phyloP scores from a whole-genome alignment of 1,140 invertebrate species.

The Centruroides sculpturatus region DNA sequence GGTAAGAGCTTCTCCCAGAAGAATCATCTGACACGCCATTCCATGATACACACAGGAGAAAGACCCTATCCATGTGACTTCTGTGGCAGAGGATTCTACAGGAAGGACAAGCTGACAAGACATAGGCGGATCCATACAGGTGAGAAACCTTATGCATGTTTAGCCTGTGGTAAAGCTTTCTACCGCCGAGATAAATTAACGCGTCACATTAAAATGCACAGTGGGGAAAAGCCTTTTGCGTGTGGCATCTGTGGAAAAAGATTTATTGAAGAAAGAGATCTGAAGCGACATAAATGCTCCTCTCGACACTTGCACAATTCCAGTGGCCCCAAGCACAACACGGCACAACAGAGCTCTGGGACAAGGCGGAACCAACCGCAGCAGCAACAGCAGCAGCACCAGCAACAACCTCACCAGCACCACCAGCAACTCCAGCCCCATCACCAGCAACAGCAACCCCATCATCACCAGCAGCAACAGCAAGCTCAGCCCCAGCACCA shows the following conservation, averaged over 20 bases:
- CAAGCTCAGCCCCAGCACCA: conserved; percentile 6
- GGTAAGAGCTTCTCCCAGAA: conserved; percentile 23
- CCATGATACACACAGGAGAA: conserved; percentile 69
- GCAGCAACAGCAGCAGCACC: not conserved
- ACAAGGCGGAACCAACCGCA: conserved; percentile 4
- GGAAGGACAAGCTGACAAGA: conserved; percentile 62
- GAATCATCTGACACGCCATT: conserved; percentile 23
- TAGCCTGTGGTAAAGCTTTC: conserved; percentile 17
- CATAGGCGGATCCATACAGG: conserved; percentile 84
- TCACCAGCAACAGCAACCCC: conserved; percentile 2
- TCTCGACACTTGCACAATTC: conserved; percentile 14
- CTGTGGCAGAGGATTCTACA: conserved; percentile 69
- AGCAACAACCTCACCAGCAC: not conserved
- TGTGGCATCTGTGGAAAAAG: conserved; percentile 21
- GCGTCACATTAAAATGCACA: conserved; percentile 65
- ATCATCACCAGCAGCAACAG: conserved; percentile 2
- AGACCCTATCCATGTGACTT: conserved; percentile 75
- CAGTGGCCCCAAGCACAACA: conserved; percentile 1
- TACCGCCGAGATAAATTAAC: conserved; percentile 17
- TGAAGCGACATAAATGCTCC: conserved; percentile 15
- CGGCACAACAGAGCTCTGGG: conserved; percentile 3
- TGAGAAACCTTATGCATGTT: conserved; percentile 23
- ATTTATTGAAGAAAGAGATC: conserved; percentile 14
- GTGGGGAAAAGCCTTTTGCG: conserved; percentile 15
- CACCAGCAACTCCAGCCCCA: conserved; percentile 1